Evolutionary conservation across 2,797 vertebrate species (phyloP), one percentile per base, ranked within the genome.

Genomic region (Manis javanica): DNA sequence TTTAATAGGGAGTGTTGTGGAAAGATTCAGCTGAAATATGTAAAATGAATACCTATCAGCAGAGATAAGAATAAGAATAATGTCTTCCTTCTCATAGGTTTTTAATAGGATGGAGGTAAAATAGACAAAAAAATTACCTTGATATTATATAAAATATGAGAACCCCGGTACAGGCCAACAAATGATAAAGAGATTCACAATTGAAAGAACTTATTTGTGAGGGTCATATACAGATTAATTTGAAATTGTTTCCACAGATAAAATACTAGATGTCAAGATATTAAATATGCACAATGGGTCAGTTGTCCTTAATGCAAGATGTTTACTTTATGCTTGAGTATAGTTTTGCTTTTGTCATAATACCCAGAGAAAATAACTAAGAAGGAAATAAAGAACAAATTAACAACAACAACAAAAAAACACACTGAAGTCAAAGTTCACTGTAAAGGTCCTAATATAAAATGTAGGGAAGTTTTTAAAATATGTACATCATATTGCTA

Each of bases 231-330:
- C 5, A 69, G 37, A 72, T 46, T 69, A n/a, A 64, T 59, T 83
- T 55, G 23, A 77, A 75, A 75, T 66, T 24, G 7, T 77, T 97
- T 98, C 97, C 96, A 96, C 96, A 97, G 98, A 98, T 98, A 90
- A 98, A 97, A 96, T 97, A 97, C 95, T 96, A 95, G 95, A 94
- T 97, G 91, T 93, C 91, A 96, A 97, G 96, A 97, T 97, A 98
- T 90, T 78, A 31, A 63, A 81, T 90, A 61, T 75, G 91, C 86
- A 96, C 64, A 19, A 5, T 59, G 12, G 12, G 66, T 91, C 29
- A 53, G 15, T 83, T 91, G 68, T 24, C 49, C 51, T 72, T 72
- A 84, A 72, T 42, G 3, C 7, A 39, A 66, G 11, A 4, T 71
- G 49, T 79, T 96, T 66, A 98, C 95, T 97, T 98, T 86, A 91